phyloP scores from a whole-genome alignment of 2,113 vertebrate species.

The Anthoscopus minutus region DNA sequence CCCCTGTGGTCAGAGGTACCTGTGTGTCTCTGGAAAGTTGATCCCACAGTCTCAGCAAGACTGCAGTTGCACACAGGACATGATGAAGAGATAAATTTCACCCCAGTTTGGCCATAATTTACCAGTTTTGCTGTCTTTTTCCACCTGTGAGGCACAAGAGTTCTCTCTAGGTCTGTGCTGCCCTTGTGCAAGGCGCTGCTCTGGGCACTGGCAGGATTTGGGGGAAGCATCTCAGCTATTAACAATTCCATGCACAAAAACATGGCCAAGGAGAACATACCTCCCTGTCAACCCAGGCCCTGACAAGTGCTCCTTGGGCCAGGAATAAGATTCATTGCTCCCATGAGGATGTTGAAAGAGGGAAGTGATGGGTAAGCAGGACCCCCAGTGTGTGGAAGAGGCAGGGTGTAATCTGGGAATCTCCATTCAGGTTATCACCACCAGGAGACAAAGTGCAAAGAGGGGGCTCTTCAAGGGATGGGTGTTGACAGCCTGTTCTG shows the following conservation, averaged over 20 bases:
- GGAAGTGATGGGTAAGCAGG: conserved; percentile 58
- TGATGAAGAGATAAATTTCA: background rate
- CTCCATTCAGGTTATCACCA: conserved; percentile 60
- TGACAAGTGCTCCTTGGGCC: conserved; percentile 12
- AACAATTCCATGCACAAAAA: background rate
- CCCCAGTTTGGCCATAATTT: background rate
- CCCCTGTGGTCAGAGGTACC: background rate
- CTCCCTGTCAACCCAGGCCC: background rate
- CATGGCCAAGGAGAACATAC: background rate
- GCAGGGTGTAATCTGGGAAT: conserved; percentile 66
- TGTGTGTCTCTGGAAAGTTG: background rate
- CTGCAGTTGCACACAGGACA: background rate
- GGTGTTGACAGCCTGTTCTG: conserved; percentile 68
- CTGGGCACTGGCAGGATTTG: background rate
- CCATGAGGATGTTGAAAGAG: conserved; percentile 68
- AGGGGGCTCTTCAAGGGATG: background rate
- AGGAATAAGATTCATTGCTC: conserved; percentile 54
- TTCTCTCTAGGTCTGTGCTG: background rate
- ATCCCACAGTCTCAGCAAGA: background rate
- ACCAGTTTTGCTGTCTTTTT: background rate
- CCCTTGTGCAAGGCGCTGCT: background rate
- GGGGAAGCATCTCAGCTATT: background rate
- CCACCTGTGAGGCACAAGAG: background rate
- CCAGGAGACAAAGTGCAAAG: conserved; percentile 33
- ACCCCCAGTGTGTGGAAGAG: background rate